These are phyloP conservation scores for Brenthis hecate DNA, from an alignment of 2,888 invertebrate genomes.

Conservation along the genomic window DNA sequence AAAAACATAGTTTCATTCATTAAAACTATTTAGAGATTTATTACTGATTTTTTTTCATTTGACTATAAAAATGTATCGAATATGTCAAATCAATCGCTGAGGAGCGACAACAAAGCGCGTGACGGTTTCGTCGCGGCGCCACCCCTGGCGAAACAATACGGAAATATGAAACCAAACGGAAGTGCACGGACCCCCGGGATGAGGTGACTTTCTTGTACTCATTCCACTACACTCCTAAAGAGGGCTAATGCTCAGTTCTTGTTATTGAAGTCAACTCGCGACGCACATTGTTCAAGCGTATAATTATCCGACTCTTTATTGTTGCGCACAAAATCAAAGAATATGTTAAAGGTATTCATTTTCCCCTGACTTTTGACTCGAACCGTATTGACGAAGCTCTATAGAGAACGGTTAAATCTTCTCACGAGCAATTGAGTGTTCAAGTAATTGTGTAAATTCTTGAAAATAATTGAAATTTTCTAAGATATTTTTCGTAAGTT, in stretches of 20 bases:
- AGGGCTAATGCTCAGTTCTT: slow-evolving; percentile 68
- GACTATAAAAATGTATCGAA: slow-evolving; percentile 10
- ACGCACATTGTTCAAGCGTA: slow-evolving; percentile 72
- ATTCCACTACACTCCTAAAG: slow-evolving; percentile 49
- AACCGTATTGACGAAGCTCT: slow-evolving; percentile 65
- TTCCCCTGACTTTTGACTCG: slow-evolving; percentile 77
- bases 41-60: neutral
- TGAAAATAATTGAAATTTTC: slow-evolving; percentile 9
- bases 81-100: slow-evolving; percentile 8
- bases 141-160: slow-evolving; percentile 70
- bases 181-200: slow-evolving; percentile 75
- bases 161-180: slow-evolving; percentile 78
- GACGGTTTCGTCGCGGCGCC: slow-evolving; percentile 46
- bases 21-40: neutral
- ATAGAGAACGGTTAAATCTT: slow-evolving; percentile 79
- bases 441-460: slow-evolving; percentile 25
- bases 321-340: slow-evolving; percentile 76
- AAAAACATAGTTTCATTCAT: too few species aligned
- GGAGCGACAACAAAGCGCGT: slow-evolving; percentile 29
- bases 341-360: slow-evolving; percentile 70
- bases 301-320: slow-evolving; percentile 77
- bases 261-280: slow-evolving; percentile 75
- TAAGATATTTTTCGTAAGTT: neutral
- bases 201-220: slow-evolving; percentile 76
- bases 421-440: slow-evolving; percentile 68